A percentile compares a stretch with the other conserved stretches of the same genome.
Evolutionary conservation across 2,113 vertebrate species (phyloP).

Genomic region (Silurus glanis): DNA sequence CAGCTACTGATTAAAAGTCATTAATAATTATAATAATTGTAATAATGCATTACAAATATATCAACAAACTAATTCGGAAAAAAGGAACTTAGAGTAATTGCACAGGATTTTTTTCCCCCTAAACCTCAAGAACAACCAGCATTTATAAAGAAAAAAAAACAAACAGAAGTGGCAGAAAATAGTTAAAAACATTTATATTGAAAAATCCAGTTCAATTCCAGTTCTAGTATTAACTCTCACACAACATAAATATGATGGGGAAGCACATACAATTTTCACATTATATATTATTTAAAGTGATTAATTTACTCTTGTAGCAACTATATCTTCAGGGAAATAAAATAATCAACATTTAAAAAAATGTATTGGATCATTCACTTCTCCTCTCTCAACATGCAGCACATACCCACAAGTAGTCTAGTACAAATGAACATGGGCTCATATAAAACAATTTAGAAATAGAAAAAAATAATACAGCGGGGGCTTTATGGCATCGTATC

Average conservation of each 20-base stretch:
- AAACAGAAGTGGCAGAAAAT: conserved; percentile 9
- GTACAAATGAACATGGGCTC: background rate
- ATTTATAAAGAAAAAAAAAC: conserved; percentile 18
- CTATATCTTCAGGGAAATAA: background rate
- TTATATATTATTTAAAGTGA: conserved; percentile 7
- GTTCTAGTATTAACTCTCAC: background rate
- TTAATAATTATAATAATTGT: background rate
- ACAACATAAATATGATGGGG: background rate
- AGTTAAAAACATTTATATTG: background rate
- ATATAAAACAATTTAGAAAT: background rate
- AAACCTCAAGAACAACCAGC: conserved; percentile 11
- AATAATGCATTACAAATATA: conserved; percentile 12
- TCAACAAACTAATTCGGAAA: background rate
- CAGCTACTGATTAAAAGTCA: background rate
- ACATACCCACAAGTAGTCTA: background rate
- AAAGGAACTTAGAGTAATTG: background rate
- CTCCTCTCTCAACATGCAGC: background rate
- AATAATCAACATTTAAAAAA: background rate
- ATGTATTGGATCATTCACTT: background rate
- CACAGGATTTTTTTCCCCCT: background rate
- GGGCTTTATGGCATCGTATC: conserved; percentile 26
- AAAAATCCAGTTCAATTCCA: too few species aligned
- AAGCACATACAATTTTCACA: background rate
- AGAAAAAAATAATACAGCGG: background rate
- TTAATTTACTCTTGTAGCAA: background rate